These are phyloP conservation scores for Anagyrus pseudococci DNA, from an alignment of 2,888 invertebrate genomes.

Conservation along the genomic window DNA sequence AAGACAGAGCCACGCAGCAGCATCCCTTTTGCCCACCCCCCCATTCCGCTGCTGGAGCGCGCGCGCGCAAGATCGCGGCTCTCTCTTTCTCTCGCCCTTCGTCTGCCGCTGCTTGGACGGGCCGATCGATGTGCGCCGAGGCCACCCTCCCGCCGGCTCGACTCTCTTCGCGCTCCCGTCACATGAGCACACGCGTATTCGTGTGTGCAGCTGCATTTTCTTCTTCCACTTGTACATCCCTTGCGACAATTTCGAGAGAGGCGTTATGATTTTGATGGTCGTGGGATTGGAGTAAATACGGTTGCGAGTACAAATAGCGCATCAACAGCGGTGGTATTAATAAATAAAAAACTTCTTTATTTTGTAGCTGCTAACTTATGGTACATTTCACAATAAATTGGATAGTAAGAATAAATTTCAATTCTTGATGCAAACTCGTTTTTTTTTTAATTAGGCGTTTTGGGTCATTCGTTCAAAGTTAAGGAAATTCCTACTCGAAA, in stretches of 20 bases:
- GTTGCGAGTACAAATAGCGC: no score
- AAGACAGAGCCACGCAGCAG: no score
- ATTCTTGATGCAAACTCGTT: constrained; percentile 30
- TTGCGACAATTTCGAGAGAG: no score
- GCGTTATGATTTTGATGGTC: no score
- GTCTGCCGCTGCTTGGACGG: neutral
- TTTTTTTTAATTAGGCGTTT: constrained; percentile 19
- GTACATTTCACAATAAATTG: constrained; percentile 33
- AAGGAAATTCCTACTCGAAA: no score
- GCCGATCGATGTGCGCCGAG: neutral
- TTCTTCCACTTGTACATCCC: neutral
- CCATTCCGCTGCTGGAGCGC: neutral
- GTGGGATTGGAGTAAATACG: no score
- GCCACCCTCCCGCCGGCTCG: neutral
- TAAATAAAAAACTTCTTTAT: constrained; percentile 40
- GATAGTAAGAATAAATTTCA: constrained; percentile 32
- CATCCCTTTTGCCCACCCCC: no score
- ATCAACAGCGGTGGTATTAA: constrained; percentile 22
- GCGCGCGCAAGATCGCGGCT: neutral
- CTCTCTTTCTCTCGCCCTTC: neutral
- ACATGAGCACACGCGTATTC: no score
- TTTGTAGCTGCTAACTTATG: constrained; percentile 31
- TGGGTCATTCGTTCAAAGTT: neutral
- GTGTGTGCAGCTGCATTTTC: no score
- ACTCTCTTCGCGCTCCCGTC: no score